Evolutionary conservation across 92 coral and sea anemone species (phyloP).

Genomic region (Actinostola sp.): DNA sequence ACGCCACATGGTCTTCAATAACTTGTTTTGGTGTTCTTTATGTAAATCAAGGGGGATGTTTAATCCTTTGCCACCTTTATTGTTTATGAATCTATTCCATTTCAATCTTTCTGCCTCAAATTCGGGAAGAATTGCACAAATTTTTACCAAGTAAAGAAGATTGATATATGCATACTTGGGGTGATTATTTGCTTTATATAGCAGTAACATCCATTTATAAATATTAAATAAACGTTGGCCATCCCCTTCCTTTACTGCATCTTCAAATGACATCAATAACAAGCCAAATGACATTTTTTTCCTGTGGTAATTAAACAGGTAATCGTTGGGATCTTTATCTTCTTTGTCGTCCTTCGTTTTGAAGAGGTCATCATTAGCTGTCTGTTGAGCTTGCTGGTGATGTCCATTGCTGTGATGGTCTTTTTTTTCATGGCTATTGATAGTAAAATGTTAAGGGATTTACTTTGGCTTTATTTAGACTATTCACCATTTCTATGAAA

Average conservation of each 20-base stretch:
- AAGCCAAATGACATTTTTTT: constrained; percentile 41
- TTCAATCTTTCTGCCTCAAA: constrained; percentile 23
- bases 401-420: no score
- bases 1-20: constrained; percentile 55
- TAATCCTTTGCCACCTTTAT: constrained; percentile 35
- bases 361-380: no score
- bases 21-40: constrained; percentile 42
- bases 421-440: no score
- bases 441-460: no score
- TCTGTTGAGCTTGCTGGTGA: no score
- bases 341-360: not conserved
- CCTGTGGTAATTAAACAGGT: constrained; percentile 45
- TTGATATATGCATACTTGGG: constrained; percentile 38
- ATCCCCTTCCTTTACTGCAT: constrained; percentile 62
- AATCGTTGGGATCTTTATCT: constrained; percentile 27
- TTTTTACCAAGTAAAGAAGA: constrained; percentile 17
- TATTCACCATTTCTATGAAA: no score
- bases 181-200: constrained; percentile 24
- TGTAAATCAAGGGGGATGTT: constrained; percentile 44
- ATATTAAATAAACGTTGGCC: constrained; percentile 22
- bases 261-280: constrained; percentile 41
- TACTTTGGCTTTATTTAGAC: no score
- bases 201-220: constrained; percentile 25
- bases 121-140: constrained; percentile 34
- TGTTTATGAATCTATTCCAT: constrained; percentile 46